Evolutionary conservation across 2,888 invertebrate species (phyloP).

Genomic region (Schizaphis graminum): DNA sequence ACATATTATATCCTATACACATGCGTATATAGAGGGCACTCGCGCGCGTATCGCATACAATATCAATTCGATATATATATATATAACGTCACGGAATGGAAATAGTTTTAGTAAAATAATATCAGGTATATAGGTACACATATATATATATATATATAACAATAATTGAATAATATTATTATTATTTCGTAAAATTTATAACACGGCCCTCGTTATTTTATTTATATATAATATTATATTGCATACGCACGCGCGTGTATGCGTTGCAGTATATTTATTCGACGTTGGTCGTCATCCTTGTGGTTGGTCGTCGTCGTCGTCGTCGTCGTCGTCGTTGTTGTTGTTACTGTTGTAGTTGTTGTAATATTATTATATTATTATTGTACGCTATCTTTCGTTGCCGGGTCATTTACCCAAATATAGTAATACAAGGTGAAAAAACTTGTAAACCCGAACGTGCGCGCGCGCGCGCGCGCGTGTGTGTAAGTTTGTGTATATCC

Average conservation of each 20-base stretch:
- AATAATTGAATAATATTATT: too few relatives aligned
- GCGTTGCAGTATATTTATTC: too few relatives aligned
- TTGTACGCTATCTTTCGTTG: conserved; percentile 10
- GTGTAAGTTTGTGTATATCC: background rate
- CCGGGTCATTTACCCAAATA: conserved; percentile 46
- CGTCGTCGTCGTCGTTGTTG: background rate
- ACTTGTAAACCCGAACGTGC: background rate
- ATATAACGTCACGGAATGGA: background rate
- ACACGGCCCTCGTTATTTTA: background rate
- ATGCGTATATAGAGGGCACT: background rate
- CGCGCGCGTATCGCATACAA: background rate
- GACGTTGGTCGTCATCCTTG: background rate
- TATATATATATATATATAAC: too few relatives aligned
- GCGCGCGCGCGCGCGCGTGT: too few relatives aligned
- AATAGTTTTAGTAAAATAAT: conserved; percentile 4
- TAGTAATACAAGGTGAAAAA: conserved; percentile 34
- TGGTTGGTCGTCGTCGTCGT: background rate
- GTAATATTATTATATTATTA: background rate
- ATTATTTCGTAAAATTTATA: background rate
- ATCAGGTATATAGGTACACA: too few relatives aligned
- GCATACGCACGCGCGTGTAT: background rate
- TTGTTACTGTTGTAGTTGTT: background rate
- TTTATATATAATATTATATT: background rate
- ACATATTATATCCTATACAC: background rate
- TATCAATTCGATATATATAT: background rate